These are phyloP conservation scores for Stegana nigrithorax DNA, from an alignment of 2,888 invertebrate species.

Conservation along the genomic window DNA sequence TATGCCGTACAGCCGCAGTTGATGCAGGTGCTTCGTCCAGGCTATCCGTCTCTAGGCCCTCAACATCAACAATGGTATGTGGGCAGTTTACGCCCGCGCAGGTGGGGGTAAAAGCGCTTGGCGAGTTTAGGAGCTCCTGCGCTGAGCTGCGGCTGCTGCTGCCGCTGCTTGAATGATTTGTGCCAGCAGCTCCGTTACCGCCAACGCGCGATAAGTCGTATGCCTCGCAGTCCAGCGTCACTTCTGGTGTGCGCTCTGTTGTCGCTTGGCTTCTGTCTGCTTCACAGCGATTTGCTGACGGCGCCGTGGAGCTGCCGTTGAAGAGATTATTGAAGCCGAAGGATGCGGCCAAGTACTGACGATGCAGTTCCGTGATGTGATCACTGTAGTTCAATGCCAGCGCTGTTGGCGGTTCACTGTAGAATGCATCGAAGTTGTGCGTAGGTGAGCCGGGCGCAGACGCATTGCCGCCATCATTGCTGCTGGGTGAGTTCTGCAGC, in stretches of 20 bases:
- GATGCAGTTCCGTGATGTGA: slow-evolving; percentile 66
- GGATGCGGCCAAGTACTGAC: slow-evolving; percentile 65
- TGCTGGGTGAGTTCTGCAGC: slow-evolving; percentile 39
- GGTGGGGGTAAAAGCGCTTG: slow-evolving; percentile 58
- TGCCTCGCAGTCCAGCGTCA: slow-evolving; percentile 33
- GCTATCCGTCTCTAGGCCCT: slow-evolving; percentile 30
- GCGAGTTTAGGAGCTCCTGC: slow-evolving; percentile 50
- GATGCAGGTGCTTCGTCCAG: too few relatives aligned
- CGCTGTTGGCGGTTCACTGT: slow-evolving; percentile 35
- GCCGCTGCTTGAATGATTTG: slow-evolving; percentile 32
- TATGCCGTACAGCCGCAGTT: too few relatives aligned
- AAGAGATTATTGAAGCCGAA: slow-evolving; percentile 66
- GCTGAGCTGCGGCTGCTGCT: slow-evolving; percentile 34
- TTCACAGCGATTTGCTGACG: slow-evolving; percentile 7
- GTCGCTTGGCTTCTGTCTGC: not conserved
- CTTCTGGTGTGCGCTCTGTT: slow-evolving; percentile 31
- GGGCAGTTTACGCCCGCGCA: not conserved
- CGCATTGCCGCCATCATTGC: slow-evolving; percentile 31
- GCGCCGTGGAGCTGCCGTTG: slow-evolving; percentile 1
- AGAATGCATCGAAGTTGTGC: slow-evolving; percentile 50
- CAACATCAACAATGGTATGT: slow-evolving; percentile 26
- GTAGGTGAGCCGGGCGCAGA: slow-evolving; percentile 35
- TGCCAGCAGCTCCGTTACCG: not conserved
- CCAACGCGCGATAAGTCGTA: slow-evolving; percentile 38
- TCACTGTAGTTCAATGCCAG: slow-evolving; percentile 63